Evolutionary conservation across 1,140 invertebrate species (phyloP), one percentile per base, ranked within the genome.

Genomic region (Ditylenchus dipsaci): DNA sequence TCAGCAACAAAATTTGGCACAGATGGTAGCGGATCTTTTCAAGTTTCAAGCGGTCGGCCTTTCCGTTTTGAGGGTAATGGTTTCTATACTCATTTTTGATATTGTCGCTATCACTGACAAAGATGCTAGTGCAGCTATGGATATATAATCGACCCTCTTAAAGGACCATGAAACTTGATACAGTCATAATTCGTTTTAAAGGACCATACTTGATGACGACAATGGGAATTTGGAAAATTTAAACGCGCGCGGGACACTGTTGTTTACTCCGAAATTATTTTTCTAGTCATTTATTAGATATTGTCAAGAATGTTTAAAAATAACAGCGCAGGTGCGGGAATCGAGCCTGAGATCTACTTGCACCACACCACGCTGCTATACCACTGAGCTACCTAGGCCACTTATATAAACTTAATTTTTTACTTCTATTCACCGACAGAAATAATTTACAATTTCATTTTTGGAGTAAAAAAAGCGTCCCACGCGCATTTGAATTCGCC

Each of bases 11-110:
- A 93, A 94, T 84, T 84, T 96, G 63, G 90, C 90, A 0, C 87
- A 89, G 78, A 88, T 95, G 49, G 82, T 93, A 1, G 88, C 88
- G 29, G 88, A 91, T 83, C 85, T 95, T n/a, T 88, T 96, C 43
- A 84, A 90, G 27, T 88, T 90, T 67, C 88, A 90, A 73, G 88
- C 88, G 8, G 80, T 95, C 30, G 87, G 90, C 3, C 83, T 97
- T 11, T 90, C 91, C 8, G 87, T 92, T 29, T 85, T 97, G 0
- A 96, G 95, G 87, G 90, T 91, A 59, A 43, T 15, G 23, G 3
- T 7, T 53, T 53, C 23, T 53, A 45, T 45, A 30, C 23, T 63
- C 19, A 21, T 8, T 71, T 30, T 38, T 9, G 43, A 8, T 45
- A n/a, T 27, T 9, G 13, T 5, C 57, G 29, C 29, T 19, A 68